Evolutionary conservation across 1,140 invertebrate species (phyloP), one percentile per base, ranked within the genome.

Genomic region (Hirudo medicinalis): DNA sequence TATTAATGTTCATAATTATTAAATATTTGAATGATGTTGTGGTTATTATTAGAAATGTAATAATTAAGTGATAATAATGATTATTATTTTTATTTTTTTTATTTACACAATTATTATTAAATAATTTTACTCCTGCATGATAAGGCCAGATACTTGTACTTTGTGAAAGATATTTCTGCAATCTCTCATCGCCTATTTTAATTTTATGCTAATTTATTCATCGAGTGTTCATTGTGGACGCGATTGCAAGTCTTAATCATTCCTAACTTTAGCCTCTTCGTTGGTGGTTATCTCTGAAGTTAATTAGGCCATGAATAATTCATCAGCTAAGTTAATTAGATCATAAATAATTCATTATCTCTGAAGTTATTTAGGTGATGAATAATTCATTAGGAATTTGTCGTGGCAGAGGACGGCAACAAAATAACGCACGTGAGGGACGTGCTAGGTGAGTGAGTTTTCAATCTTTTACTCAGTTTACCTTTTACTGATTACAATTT

Each of bases 401-500:
- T 87, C 72, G 83, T 99, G 66, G 89, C 91, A 54, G 87, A 90
- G 78, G 96, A 99, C 84, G 96, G 90, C 78, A 99, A 98, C 85
- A 88, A 90, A 76, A 88, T 99, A 83, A 91, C 89, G 77, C 88
- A 89, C 72, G 84, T 80, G 36, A 86, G 90, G 75, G 92, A 95
- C 81, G 95, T 94, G 82, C 78, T 91, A 74, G 82, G 82, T 83
- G 78, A 78, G 74, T 36, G 4, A 49, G 25, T 22, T 57, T 72
- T 72, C 17, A 0, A 69, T 6, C 13, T 55, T 11, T 32, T 36
- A 20, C n/a, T 40, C 36, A 15, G 13, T 1, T 36, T 43, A 13
- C 13, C 0, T 67, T 6, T 9, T 36, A n/a, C n/a, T n/a, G n/a
- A n/a, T 32, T 67, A 4, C 25, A 71, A 15, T 71, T 11, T 22